Base-by-base conservation (phyloP, 2,888 invertebrate genomes). In the Philopedon plagiatum region DNA sequence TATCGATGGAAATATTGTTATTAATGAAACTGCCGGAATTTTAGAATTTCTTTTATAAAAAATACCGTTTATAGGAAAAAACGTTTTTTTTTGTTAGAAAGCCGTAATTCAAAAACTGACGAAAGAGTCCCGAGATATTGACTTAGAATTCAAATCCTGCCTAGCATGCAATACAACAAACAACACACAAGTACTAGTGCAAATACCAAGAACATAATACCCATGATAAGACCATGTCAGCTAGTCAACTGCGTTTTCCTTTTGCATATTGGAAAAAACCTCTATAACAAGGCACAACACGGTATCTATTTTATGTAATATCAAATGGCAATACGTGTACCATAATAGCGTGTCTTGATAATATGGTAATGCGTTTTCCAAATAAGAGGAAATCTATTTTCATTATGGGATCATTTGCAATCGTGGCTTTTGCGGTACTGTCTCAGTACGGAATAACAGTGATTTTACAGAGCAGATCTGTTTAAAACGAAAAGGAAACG, bases 241-340 rank as follows among this genome's bases (percentile, higher is more conserved):
- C 26, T 60, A 2, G 13, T 41, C 41, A 23, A 58, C 39, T 32
- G 56, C 15, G 23, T 58, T 19, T 46, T 66, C 58, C 66, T 58
- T 66, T 66, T 46, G 57, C 57, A 66, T 57, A 37, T 29, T 15
- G 21, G n/a, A 58, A 67, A 56, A 66, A 49, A 13, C 29, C 19
- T 60, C 61, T 67, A 39, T 67, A 67, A 67, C 60, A 61, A 67
- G 67, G 60, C 60, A 67, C 51, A 61, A 51, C 51, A 54, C 67
- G 51, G 67, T 61, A 60, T 67, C 49, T 67, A 41, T 64, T 21
- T 41, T 8, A 15, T 60, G 44, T 29, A 60, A 60, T 39, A 41
- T 19, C 18, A 64, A 26, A 67, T 37, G 34, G 54, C 39, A 60
- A 67, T 51, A 58, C 60, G 37, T 67, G 19, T 34, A 21, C 21